Evolutionary conservation across 2,113 vertebrate genomes (phyloP).

Genomic region (Daboia siamensis): DNA sequence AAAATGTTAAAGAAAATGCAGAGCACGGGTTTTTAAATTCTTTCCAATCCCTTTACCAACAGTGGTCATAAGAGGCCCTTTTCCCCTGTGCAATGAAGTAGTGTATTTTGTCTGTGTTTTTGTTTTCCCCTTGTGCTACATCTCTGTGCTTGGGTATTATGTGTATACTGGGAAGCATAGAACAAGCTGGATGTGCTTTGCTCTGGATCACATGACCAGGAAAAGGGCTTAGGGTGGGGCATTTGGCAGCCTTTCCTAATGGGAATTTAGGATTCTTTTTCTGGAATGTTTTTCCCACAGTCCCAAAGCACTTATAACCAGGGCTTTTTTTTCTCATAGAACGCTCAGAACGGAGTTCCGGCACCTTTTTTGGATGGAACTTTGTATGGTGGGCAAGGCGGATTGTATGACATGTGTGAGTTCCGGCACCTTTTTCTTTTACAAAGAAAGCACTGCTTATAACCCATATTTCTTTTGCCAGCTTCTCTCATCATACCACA

Average conservation of each 20-base stretch:
- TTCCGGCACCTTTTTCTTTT: too few species aligned
- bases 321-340: too few species aligned
- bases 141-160: not conserved
- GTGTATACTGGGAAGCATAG: not conserved
- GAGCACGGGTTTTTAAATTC: not conserved
- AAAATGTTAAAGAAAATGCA: not conserved
- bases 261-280: not conserved
- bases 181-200: not conserved
- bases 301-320: not conserved
- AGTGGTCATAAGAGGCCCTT: not conserved
- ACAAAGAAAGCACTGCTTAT: not conserved
- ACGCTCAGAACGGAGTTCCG: too few species aligned
- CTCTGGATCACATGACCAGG: not conserved
- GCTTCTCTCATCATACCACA: not conserved
- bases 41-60: not conserved
- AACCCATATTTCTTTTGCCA: not conserved
- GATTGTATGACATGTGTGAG: too few species aligned
- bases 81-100: not conserved
- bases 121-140: not conserved
- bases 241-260: not conserved
- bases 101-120: not conserved
- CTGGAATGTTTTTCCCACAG: not conserved
- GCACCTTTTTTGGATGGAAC: too few species aligned
- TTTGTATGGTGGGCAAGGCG: too few species aligned
- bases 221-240: not conserved